Evolutionary conservation across 2,888 invertebrate genomes (phyloP), one percentile per base, ranked within the genome.

Genomic region (Ptychoptera albimana): DNA sequence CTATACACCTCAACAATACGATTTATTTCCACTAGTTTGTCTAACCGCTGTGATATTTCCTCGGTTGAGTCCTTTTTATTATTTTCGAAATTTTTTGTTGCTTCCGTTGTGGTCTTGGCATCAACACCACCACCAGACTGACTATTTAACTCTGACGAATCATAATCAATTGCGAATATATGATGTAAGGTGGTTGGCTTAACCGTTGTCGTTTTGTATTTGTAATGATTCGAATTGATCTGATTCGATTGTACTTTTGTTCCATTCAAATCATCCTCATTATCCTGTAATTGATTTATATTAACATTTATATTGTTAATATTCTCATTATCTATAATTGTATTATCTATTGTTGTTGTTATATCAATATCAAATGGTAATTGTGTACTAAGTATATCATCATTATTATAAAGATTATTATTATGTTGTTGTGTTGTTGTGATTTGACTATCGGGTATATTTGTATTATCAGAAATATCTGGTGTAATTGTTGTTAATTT

Each of bases 1-100:
- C 77, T 76, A 34, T 75, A 74, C 2, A 81, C 73, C 64, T 81
- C 78, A 3, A 78, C 75, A 30, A 79, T 73, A 57, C 81, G 68
- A 58, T 76, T 81, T 1, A 82, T 73, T 52, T 79, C 78, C 48
- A 79, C 76, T 13, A 81, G 55, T 60, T 75, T 75, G 52, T 79
- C 71, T 30, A 70, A 64, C 50, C 57, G 61, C 23, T 57, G 55
- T 35, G 53, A 54, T 12, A 69, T 67, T 61, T 69, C 69, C 29
- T 69, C 56, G 10, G 66, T 58, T 5, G 66, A 66, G 8, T 63
- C 53, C 3, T 3, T 23, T 23, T 23, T 23, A 23, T 23, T 23
- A 3, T 23, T 23, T 23, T 11, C 13, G 13, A 32, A 16, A 23
- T 38, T 14, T 14, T 40, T n/a, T 15, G 9, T 31, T 8, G 10